Conservation (phyloP, 2,113 vertebrate genomes). For the Numenius arquata region DNA sequence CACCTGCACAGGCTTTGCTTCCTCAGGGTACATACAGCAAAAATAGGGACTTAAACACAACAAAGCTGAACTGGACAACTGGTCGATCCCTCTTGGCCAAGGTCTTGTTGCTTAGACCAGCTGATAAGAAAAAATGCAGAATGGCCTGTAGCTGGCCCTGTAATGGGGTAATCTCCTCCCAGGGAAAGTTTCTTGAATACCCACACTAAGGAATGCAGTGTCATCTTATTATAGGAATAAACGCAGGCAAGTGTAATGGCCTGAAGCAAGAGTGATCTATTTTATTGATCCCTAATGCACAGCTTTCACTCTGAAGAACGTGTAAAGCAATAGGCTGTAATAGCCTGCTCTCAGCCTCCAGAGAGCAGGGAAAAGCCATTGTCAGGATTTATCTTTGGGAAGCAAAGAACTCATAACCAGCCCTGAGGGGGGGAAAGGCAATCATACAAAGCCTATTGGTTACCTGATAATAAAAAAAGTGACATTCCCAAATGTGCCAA, state of each 20-base stretch:
- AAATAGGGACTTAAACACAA: not conserved
- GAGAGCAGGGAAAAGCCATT: conserved; percentile 41
- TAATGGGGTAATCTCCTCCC: not conserved
- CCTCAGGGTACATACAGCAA: not conserved
- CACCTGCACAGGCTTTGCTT: not conserved
- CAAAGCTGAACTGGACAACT: not conserved
- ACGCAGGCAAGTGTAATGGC: conserved; percentile 52
- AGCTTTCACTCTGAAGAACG: conserved; percentile 40
- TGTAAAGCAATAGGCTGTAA: conserved; percentile 45
- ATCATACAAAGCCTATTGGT: conserved; percentile 39
- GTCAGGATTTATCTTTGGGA: conserved; percentile 63
- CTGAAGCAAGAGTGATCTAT: conserved; percentile 60
- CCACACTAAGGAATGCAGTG: conserved; percentile 5
- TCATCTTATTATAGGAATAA: conserved; percentile 58
- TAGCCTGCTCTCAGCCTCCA: conserved; percentile 36
- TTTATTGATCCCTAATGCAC: conserved; percentile 61
- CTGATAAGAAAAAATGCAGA: not conserved
- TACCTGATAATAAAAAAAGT: conserved; percentile 48
- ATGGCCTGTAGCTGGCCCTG: not conserved
- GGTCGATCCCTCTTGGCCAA: not conserved
- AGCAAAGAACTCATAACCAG: conserved; percentile 45
- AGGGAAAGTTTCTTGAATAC: conserved; percentile 6
- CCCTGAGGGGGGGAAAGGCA: conserved; percentile 5
- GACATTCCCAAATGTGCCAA: conserved; percentile 16
- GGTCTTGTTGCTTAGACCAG: not conserved